Conservation (phyloP, 2,888 invertebrate genomes). For the Pristionchus maxplancki region DNA sequence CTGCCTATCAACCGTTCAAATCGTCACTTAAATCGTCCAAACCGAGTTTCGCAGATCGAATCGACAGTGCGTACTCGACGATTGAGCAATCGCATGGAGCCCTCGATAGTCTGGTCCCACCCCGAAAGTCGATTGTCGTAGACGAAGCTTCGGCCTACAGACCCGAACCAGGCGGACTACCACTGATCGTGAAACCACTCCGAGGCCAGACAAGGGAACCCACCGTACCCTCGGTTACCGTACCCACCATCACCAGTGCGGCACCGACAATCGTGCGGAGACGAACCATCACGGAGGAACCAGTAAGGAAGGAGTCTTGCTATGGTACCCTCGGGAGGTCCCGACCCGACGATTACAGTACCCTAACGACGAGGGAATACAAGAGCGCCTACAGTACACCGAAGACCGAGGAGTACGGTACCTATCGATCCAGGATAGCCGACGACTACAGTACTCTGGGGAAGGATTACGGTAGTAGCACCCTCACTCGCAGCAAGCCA, state of each 20-base stretch:
- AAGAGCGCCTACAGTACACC: slow-evolving; percentile 24
- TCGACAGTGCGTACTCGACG: background rate
- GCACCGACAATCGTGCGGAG: slow-evolving; percentile 45
- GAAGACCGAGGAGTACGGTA: background rate
- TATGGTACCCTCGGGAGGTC: slow-evolving; percentile 46
- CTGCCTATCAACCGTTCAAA: slow-evolving; percentile 36
- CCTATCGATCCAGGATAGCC: background rate
- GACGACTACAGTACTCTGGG: slow-evolving; percentile 23
- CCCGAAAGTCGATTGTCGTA: background rate
- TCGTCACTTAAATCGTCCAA: background rate
- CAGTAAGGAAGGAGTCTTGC: background rate
- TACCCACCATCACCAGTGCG: background rate
- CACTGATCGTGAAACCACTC: slow-evolving; percentile 66
- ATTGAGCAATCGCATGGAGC: background rate
- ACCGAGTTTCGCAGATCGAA: background rate
- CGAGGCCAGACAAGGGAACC: slow-evolving; percentile 48
- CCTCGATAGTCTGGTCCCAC: background rate
- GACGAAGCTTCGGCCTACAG: slow-evolving; percentile 51
- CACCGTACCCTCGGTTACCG: background rate
- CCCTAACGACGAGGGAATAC: background rate
- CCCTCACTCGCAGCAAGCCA: slow-evolving; percentile 51
- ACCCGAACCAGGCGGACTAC: slow-evolving; percentile 51
- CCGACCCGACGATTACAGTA: slow-evolving; percentile 45
- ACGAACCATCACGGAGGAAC: background rate
- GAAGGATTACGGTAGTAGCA: slow-evolving; percentile 53